These are phyloP conservation scores for Anguilla rostrata DNA, from an alignment of 2,113 vertebrate species.

Conservation along the genomic window DNA sequence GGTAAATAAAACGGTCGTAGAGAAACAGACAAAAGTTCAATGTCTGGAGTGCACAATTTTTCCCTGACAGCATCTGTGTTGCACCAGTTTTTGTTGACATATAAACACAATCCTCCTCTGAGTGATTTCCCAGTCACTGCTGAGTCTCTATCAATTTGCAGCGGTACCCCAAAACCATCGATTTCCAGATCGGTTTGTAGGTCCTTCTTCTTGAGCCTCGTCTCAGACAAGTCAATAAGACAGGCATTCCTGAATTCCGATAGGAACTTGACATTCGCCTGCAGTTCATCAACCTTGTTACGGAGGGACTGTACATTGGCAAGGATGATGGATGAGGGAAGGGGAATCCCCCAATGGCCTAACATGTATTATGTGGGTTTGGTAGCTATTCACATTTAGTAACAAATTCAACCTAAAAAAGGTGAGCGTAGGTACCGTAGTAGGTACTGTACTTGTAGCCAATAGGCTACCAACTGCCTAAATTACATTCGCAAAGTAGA, in stretches of 20 bases:
- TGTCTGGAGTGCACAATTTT: neutral
- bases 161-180: neutral
- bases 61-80: neutral
- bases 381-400: too few relatives aligned
- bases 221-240: neutral
- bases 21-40: constrained; percentile 12
- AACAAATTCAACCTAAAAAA: too few relatives aligned
- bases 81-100: constrained; percentile 15
- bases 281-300: neutral
- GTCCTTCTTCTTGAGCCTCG: constrained; percentile 1
- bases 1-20: constrained; percentile 2
- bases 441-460: too few relatives aligned
- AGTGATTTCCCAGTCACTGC: neutral
- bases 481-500: too few relatives aligned
- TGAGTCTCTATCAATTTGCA: neutral
- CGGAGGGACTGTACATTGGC: neutral
- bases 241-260: neutral
- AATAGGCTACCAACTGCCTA: too few relatives aligned
- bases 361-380: too few relatives aligned
- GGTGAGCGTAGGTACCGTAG: too few relatives aligned
- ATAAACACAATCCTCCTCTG: neutral
- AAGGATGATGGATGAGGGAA: neutral
- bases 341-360: neutral
- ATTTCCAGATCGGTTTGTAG: neutral
- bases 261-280: neutral